Evolutionary conservation across 2,888 invertebrate species (phyloP), one percentile per base, ranked within the genome.

Genomic region (Clusia tigrina): DNA sequence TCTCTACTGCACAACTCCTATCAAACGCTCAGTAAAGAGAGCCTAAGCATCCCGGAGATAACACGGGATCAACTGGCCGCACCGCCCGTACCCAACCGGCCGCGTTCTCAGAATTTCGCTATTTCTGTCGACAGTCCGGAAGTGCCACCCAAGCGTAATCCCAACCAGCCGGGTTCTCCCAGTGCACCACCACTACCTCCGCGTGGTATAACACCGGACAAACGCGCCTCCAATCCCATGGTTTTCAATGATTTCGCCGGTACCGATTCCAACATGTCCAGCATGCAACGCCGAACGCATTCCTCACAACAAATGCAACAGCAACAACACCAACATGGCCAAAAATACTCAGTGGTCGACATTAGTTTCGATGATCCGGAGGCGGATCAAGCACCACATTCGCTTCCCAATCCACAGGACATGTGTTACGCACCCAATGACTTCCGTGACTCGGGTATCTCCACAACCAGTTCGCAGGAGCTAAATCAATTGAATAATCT

Each of bases 121-220:
- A 83, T 70, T 1, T 67, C 74, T 18, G 69, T 68, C n/a, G 84
- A 84, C 51, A 83, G 83, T 54, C 84, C 84, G 0, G 84, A 84
- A 65, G 81, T 86, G 65, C 87, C 87, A 17, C 87, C 87, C 2
- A 87, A 83, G 76, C 84, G 85, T 46, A 85, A 83, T 18, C 81
- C 83, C 67, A 60, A 69, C 58, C 67, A 71, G 2, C 58, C 69
- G 0, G 73, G 83, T 6, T 86, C 86, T 3, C 84, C 67, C 84
- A 87, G 62, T 69, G 93, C 93, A 0, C 93, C 93, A 18, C 94
- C 94, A 0, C 78, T 94, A 61, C 94, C 94, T 2, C 94, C 94
- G 0, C 85, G 94, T 65, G 92, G 92, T 6, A 90, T 91, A 69
- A 83, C 82, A 6, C 82, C 83, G 1, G 84, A 84, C 42, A 84